Evolutionary conservation across 64 coral and sea anemone species (phyloP), one percentile per base, ranked within the genome.

Genomic region (Montipora sp.): DNA sequence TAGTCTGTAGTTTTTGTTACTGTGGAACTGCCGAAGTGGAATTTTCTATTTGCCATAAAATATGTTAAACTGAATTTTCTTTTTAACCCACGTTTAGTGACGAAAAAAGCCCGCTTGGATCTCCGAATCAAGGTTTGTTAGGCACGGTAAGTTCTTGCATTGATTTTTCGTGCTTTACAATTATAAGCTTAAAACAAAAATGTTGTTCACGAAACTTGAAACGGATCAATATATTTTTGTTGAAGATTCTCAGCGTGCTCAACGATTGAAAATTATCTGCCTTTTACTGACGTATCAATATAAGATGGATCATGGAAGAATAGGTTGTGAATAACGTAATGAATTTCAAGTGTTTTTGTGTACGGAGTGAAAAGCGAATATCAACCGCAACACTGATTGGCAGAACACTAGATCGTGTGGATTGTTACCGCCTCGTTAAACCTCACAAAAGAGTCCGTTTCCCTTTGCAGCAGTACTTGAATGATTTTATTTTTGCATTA

Each of bases 81-180:
- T 50, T 49, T 24, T 92, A 3, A 70, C 18, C 18, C 3, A 10
- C 69, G 5, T 80, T 51, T 59, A 92, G 90, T 20, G 80, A 80
- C 53, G 90, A 92, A 46, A 92, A 92, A 51, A 92, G 80, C 36
- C 90, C 80, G 12, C 59, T 63, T 45, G 72, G 82, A 11, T 85
- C 80, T 77, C 80, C 68, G 51, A 75, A 48, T 61, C 43, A 50
- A 84, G 90, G 90, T 51, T 12, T 76, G 23, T n/a, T 67, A 6
- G 48, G 78, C 6, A 73, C 68, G 66, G 78, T 74, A 75, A 63
- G 78, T 60, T 58, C 50, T 44, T 57, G 22, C 8, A 5, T 55
- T 22, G 18, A 14, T 61, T 82, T 22, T 60, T 68, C 59, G 59
- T 23, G 44, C 60, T 36, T 48, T 47, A 6, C 3, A 23, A 59